Evolutionary conservation across 2,113 vertebrate species (phyloP).

Genomic region (Calidris pygmaea): DNA sequence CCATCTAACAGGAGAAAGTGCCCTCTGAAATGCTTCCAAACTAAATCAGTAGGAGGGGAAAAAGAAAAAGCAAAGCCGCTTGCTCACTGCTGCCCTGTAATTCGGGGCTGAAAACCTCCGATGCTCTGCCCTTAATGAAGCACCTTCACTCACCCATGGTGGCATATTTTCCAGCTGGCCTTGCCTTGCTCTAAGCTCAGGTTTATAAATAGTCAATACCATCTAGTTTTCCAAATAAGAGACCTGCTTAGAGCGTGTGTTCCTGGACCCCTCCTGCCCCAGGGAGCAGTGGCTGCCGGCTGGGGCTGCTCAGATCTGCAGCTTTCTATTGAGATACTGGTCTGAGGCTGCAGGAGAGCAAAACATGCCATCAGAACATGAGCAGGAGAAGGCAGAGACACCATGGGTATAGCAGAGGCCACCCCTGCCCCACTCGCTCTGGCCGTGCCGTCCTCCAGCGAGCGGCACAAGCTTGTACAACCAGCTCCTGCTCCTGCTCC

Average conservation of each 20-base stretch:
- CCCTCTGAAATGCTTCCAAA: slow-evolving; percentile 20
- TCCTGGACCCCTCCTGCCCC: accelerated
- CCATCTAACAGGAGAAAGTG: slow-evolving; percentile 36
- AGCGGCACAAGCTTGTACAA: neutral
- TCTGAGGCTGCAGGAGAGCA: neutral
- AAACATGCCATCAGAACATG: neutral
- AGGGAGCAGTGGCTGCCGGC: neutral
- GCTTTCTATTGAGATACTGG: neutral
- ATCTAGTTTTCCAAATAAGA: neutral
- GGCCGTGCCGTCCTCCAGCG: neutral
- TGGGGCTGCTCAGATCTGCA: neutral
- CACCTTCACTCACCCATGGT: neutral
- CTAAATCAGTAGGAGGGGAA: neutral
- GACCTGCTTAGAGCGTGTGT: neutral
- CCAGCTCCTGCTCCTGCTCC: neutral
- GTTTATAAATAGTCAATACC: neutral
- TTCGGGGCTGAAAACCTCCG: neutral
- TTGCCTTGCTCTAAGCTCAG: neutral
- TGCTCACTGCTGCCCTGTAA: neutral
- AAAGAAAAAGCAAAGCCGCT: neutral
- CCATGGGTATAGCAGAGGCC: neutral
- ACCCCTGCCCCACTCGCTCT: accelerated
- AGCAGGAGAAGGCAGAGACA: neutral
- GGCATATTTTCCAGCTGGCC: neutral
- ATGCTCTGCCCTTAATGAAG: neutral